A percentile compares a stretch with the other conserved stretches of the same genome.
Conservation (phyloP, 2,888 invertebrate genomes). For the Athetis lepigone region DNA sequence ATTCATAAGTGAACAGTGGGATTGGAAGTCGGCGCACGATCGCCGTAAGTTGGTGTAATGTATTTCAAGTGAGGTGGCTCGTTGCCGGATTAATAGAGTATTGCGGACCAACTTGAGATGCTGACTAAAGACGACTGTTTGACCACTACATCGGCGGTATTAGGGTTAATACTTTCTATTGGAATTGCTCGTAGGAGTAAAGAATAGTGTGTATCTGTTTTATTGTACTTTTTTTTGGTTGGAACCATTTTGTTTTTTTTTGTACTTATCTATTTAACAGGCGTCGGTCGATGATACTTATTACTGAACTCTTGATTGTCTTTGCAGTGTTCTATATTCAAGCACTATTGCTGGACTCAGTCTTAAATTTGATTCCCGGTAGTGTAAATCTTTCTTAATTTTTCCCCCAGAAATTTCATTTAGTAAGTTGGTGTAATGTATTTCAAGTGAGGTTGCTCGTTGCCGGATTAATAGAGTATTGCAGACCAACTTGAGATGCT, state of each 20-base stretch:
- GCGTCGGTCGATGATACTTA: too few relatives aligned
- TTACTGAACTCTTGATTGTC: too few relatives aligned
- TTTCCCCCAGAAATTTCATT: too few relatives aligned
- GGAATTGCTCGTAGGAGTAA: slow-evolving; percentile 18
- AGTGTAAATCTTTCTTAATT: too few relatives aligned
- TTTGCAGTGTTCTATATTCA: too few relatives aligned
- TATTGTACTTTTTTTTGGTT: neutral
- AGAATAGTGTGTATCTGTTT: neutral
- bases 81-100: slow-evolving; percentile 71
- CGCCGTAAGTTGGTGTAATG: slow-evolving; percentile 71
- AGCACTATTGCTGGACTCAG: too few relatives aligned
- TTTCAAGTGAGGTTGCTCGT: slow-evolving; percentile 72
- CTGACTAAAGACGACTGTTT: slow-evolving; percentile 53
- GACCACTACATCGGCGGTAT: slow-evolving; percentile 23
- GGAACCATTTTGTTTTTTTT: too few relatives aligned
- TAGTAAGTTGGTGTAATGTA: slow-evolving; percentile 74
- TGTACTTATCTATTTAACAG: too few relatives aligned
- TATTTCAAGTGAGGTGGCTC: slow-evolving; percentile 73
- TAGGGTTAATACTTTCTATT: slow-evolving; percentile 22
- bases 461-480: slow-evolving; percentile 71
- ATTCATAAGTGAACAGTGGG: slow-evolving; percentile 67
- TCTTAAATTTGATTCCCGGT: too few relatives aligned
- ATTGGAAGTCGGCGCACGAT: slow-evolving; percentile 71
- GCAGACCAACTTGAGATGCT: slow-evolving; percentile 59
- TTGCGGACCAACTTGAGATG: slow-evolving; percentile 60